Conservation (phyloP, 2,797 vertebrate genomes). For the Periophthalmus magnuspinnatus region DNA sequence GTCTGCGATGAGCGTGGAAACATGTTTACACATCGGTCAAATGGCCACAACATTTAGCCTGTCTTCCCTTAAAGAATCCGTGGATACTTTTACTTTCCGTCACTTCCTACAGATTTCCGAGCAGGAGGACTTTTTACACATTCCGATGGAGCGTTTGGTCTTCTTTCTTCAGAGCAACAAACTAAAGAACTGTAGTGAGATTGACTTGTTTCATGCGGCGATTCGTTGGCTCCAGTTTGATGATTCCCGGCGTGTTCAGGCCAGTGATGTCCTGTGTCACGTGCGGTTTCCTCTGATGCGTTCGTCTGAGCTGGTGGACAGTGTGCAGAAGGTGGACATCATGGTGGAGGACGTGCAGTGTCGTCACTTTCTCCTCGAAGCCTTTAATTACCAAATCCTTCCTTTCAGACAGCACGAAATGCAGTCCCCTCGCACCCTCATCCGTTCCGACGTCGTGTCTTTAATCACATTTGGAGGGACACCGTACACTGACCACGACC, state of each 20-base stretch:
- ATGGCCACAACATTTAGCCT: conserved; percentile 97
- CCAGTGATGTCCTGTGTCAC: conserved; percentile 88
- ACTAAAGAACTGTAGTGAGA: conserved; percentile 90
- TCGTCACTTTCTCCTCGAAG: conserved; percentile 92
- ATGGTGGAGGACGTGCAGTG: conserved; percentile 96
- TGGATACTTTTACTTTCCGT: conserved; percentile 92
- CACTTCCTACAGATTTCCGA: conserved; percentile 95
- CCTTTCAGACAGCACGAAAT: conserved; percentile 96
- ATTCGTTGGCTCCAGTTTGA: conserved; percentile 91
- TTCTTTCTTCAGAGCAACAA: conserved; percentile 98
- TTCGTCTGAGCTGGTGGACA: conserved; percentile 94
- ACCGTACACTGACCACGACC: conserved; percentile 95
- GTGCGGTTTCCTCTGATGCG: conserved; percentile 97
- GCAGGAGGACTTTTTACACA: conserved; percentile 95
- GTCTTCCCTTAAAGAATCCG: conserved; percentile 91
- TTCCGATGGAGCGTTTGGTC: conserved; percentile 90
- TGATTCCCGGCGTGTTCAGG: conserved; percentile 77
- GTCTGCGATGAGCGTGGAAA: conserved; percentile 97
- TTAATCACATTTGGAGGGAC: conserved; percentile 93
- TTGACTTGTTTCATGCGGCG: conserved; percentile 90
- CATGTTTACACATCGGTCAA: conserved; percentile 95
- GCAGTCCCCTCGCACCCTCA: conserved; percentile 86
- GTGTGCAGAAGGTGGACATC: conserved; percentile 90
- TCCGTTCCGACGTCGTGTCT: conserved; percentile 87
- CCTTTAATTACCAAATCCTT: conserved; percentile 97